These are phyloP conservation scores for Nyctibius grandis DNA, from an alignment of 2,797 vertebrate genomes.

Conservation along the genomic window DNA sequence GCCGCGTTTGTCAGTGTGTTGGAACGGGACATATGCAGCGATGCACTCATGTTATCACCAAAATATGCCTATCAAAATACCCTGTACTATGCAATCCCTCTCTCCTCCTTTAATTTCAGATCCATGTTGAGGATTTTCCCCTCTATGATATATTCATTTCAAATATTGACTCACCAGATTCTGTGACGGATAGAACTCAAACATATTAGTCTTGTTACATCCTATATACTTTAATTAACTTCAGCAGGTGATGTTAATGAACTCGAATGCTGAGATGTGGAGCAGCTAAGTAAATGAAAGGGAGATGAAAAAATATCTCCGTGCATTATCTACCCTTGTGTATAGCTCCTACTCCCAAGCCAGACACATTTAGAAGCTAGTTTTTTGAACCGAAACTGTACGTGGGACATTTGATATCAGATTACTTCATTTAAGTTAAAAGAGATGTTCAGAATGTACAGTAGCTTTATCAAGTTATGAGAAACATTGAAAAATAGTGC, in stretches of 20 bases:
- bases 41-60: neutral
- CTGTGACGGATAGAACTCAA: slow-evolving; percentile 48
- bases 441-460: neutral
- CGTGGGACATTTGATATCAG: neutral
- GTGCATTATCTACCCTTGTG: neutral
- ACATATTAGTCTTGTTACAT: slow-evolving; percentile 57
- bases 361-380: neutral
- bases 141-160: slow-evolving; percentile 31
- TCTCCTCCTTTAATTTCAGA: neutral
- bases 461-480: neutral
- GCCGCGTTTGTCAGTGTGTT: neutral
- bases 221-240: slow-evolving; percentile 45
- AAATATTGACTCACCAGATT: slow-evolving; percentile 44
- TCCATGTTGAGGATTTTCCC: neutral
- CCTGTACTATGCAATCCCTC: neutral
- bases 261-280: slow-evolving; percentile 5
- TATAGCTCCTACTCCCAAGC: neutral
- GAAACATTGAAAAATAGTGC: neutral
- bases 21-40: neutral
- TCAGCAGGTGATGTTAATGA: slow-evolving; percentile 41
- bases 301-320: neutral
- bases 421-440: neutral
- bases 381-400: neutral
- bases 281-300: slow-evolving; percentile 31
- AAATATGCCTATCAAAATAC: neutral